phyloP scores from a whole-genome alignment of 2,888 invertebrate genomes.

The Macrosoma leucophasiata region DNA sequence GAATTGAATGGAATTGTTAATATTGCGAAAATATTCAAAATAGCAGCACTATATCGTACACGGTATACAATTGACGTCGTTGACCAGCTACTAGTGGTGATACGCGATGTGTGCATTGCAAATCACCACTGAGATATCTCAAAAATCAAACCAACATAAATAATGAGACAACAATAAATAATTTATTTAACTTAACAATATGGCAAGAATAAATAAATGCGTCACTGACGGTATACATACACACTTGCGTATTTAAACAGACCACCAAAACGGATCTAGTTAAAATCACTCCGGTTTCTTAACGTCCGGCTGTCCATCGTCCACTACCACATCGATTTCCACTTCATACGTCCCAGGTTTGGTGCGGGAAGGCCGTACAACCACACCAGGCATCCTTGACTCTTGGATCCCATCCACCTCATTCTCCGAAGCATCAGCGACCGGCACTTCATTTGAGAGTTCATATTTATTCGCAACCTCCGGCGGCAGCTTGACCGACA shows the following conservation, averaged over 20 bases:
- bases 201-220: conserved; percentile 59
- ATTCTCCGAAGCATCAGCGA: conserved; percentile 56
- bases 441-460: conserved; percentile 29
- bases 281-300: conserved; percentile 26
- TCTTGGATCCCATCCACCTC: conserved; percentile 66
- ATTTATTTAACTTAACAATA: conserved; percentile 45
- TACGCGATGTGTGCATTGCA: no score
- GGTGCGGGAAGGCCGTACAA: conserved; percentile 51
- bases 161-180: conserved; percentile 22
- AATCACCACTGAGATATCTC: no score
- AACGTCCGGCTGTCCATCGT: conserved; percentile 58
- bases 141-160: no score
- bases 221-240: conserved; percentile 33
- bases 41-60: no score
- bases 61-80: no score
- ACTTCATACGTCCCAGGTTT: conserved; percentile 64
- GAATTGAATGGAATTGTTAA: no score
- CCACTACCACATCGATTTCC: conserved; percentile 58
- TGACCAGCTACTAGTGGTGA: no score
- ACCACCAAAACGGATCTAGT: background rate
- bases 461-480: conserved; percentile 62
- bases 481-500: conserved; percentile 79
- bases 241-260: conserved; percentile 19
- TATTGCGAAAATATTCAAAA: no score
- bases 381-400: conserved; percentile 57